Evolutionary conservation across 1,140 invertebrate genomes (phyloP), one percentile per base, ranked within the genome.

Genomic region (Bombus confusus): DNA sequence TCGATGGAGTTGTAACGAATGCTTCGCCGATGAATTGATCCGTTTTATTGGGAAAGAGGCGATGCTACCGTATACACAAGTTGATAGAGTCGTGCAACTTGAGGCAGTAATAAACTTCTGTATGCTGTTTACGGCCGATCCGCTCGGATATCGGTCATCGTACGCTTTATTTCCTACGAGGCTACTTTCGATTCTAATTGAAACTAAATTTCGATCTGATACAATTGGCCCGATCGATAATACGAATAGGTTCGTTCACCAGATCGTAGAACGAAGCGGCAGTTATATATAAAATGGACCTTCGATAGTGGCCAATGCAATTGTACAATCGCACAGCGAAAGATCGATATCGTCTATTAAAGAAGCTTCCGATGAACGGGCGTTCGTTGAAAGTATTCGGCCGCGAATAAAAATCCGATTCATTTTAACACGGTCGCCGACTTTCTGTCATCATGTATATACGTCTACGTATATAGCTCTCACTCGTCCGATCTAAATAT

Each of bases 281-380:
- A 34, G 31, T 71, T 25, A 25, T 39, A 71, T 71, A 39, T 37
- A 39, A 37, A 25, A 37, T 34, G 68, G 25, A 39, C 37, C 37
- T 71, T 71, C 37, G 28, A 39, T 37, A 22, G 31, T 25, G 9
- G 10, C 37, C 34, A 25, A 34, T 37, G 34, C 66, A 22, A 68
- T 68, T 39, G 22, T 25, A 39, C 25, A 37, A 37, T 39, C 34
- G 37, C 6, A 15, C 8, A 22, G 34, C n/a, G 25, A 39, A 39
- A 31, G 41, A 43, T 74, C 39, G 22, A 74, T 74, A 41, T 74
- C 72, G 28, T 47, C 9, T 74, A 74, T 47, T 47, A 74, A 74
- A 74, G 72, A 34, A 74, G 72, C 72, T 34, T 52, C 31, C 39
- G 52, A 41, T 74, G 31, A 41, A 74, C 22, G 15, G 39, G 3